Base-by-base conservation (phyloP, 1,140 invertebrate species). In the Ceratosolen solmsi region DNA sequence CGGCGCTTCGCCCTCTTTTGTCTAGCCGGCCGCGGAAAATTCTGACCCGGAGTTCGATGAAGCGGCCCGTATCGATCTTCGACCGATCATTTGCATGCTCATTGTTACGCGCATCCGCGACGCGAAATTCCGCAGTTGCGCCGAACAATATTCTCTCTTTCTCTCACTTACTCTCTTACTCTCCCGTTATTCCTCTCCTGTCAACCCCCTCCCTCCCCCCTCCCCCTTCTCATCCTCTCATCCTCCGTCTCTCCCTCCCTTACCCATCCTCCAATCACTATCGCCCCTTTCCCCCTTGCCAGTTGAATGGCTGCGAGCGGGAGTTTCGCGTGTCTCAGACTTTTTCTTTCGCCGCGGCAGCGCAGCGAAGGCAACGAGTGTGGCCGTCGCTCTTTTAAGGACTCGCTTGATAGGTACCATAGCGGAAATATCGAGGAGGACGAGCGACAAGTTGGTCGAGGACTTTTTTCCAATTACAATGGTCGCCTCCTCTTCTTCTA, bases 31-130 rank as follows among this genome's bases (percentile, higher is more conserved):
- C 85, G 86, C 85, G 89, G 87, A 89, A 91, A 91, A 91, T 91
- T 91, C 90, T 90, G 90, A 91, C 90, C 90, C 71, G 27, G 63
- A 68, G 33, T 46, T 38, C 77, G 63, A 46, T 71, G 60, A 33
- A 51, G 30, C 71, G 46, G n/a, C 86, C 86, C 86, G 86, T 90
- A 91, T 92, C 90, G 90, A 92, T 91, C 90, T 91, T 91, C 89
- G 88, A 87, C 90, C 90, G 90, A 92, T 92, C 90, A 92, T 92
- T 92, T 92, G 90, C 90, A 92, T 92, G 88, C 89, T 92, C 89
- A 92, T 91, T 91, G 90, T 91, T 91, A 73, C 89, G 86, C 81
- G 82, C 83, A 86, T 88, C 86, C 88, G 84, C 88, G 60, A 56
- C 72, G 71, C 87, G 88, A 90, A 88, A 89, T 90, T 89, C 70